These are phyloP conservation scores for Bombus consobrinus DNA, from an alignment of 1,140 invertebrate genomes.

Conservation along the genomic window DNA sequence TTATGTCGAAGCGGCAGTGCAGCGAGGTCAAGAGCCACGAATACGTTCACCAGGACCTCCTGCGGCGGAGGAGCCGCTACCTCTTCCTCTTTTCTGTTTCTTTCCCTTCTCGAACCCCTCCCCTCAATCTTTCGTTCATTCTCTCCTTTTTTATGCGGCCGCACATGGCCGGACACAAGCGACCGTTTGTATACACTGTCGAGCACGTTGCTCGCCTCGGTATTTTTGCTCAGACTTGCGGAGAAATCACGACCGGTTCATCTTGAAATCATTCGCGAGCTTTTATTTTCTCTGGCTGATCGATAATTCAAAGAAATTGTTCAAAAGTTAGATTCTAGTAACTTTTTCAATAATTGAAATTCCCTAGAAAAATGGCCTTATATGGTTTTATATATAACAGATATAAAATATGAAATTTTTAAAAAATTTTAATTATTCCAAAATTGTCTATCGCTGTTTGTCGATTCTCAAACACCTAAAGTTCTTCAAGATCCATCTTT, in stretches of 20 bases:
- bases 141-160: background rate
- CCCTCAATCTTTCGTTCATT: background rate
- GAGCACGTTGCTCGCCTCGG: slow-evolving; percentile 32
- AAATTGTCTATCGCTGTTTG: too few relatives aligned
- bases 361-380: background rate
- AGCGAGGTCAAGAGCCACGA: slow-evolving; percentile 11
- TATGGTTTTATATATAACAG: too few relatives aligned
- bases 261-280: background rate
- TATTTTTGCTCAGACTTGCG: slow-evolving; percentile 21
- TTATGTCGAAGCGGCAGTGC: slow-evolving; percentile 2
- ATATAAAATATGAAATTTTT: too few relatives aligned
- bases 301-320: background rate
- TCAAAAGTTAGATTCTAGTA: background rate
- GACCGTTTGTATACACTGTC: slow-evolving; percentile 40
- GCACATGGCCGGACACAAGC: slow-evolving; percentile 39
- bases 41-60: slow-evolving; percentile 34
- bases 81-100: background rate
- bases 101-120: background rate
- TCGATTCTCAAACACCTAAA: too few relatives aligned
- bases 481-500: too few relatives aligned
- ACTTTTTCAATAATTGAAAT: background rate
- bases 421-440: too few relatives aligned
- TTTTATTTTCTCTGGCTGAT: background rate
- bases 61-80: background rate
- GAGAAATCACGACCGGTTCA: slow-evolving; percentile 12